A percentile compares a stretch with the other conserved stretches of the same genome.
Evolutionary conservation across 2,888 invertebrate genomes (phyloP).

Genomic region (Galerucella nymphaeae): DNA sequence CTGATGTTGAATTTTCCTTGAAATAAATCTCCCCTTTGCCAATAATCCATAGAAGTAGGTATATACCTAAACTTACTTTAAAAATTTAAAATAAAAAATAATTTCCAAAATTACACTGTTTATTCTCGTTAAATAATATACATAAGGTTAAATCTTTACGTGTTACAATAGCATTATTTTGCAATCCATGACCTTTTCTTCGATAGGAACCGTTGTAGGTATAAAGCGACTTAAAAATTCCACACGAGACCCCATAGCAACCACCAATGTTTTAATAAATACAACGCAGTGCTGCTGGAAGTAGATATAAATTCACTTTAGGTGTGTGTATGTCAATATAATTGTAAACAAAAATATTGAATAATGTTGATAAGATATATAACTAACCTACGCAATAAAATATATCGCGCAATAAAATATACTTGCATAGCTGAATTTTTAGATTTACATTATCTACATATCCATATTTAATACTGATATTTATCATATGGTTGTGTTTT

Average conservation of each 20-base stretch:
- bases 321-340: background rate
- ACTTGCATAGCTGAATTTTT: background rate
- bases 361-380: conserved; percentile 3
- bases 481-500: background rate
- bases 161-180: no score
- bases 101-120: no score
- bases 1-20: no score
- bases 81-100: no score
- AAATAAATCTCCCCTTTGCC: no score
- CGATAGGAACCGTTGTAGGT: no score
- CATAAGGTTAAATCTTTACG: no score
- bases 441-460: background rate
- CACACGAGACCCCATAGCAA: conserved; percentile 5
- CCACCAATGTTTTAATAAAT: background rate
- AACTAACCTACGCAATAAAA: conserved; percentile 1
- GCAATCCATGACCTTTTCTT: no score
- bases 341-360: background rate
- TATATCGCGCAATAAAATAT: background rate
- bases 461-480: background rate
- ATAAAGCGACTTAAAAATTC: no score
- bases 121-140: no score
- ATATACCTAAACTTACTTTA: no score
- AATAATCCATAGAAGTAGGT: no score
- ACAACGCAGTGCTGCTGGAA: background rate
- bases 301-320: background rate